Conservation (phyloP, 2,113 vertebrate genomes). For the Salminus brasiliensis region DNA sequence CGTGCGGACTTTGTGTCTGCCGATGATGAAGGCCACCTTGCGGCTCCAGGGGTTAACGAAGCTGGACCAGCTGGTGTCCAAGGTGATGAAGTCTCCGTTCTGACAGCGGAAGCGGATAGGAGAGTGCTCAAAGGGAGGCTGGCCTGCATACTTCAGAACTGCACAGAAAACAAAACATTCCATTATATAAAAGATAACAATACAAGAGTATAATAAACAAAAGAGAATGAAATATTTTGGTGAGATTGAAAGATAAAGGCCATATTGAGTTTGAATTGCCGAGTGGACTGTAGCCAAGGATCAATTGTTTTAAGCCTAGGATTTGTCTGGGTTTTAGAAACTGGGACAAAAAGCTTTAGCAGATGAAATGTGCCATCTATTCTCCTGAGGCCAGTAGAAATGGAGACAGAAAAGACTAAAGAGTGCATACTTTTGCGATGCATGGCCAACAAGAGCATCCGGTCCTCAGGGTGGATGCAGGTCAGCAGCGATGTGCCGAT, state of each 20-base stretch:
- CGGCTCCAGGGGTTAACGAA: conserved; percentile 93
- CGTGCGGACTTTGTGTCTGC: conserved; percentile 88
- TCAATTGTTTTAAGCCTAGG: too few relatives aligned
- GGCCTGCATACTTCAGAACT: conserved; percentile 87
- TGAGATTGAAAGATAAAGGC: not conserved
- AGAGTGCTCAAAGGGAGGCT: conserved; percentile 86
- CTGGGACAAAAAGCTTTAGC: too few relatives aligned
- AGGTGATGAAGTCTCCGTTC: conserved; percentile 86
- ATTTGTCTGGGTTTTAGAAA: too few relatives aligned
- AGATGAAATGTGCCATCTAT: too few relatives aligned
- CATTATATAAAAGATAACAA: not conserved
- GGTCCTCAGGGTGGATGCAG: conserved; percentile 86
- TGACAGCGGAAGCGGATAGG: conserved; percentile 86
- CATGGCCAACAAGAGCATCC: conserved; percentile 81
- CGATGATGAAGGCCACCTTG: conserved; percentile 88
- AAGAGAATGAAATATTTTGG: not conserved
- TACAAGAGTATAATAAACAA: not conserved
- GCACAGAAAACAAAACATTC: conserved; percentile 5
- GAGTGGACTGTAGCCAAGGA: too few relatives aligned
- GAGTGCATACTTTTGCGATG: conserved; percentile 81
- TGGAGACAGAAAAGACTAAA: not conserved
- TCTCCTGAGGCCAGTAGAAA: not conserved
- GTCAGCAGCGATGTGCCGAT: conserved; percentile 83
- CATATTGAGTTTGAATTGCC: not conserved
- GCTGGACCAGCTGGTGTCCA: conserved; percentile 93